These are phyloP conservation scores for Synanthedon vespiformis DNA, from an alignment of 2,888 invertebrate species.

Conservation along the genomic window DNA sequence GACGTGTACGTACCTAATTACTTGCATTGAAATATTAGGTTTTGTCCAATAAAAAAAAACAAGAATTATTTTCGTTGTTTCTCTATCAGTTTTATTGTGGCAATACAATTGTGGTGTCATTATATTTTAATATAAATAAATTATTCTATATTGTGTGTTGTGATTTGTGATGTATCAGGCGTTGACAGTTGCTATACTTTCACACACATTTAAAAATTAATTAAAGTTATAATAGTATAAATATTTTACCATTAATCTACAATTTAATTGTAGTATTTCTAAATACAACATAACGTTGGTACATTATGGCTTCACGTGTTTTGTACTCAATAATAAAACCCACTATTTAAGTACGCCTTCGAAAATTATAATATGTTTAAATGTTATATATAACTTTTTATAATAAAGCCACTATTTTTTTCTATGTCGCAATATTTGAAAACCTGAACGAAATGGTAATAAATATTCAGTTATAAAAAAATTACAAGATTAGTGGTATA, in stretches of 20 bases:
- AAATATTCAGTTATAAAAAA: not conserved
- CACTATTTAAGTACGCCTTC: not conserved
- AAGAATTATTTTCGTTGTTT: no score
- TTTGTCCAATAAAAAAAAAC: no score
- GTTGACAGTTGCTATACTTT: not conserved
- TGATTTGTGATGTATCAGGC: no score
- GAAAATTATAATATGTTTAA: not conserved
- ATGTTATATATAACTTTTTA: no score
- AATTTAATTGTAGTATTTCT: slow-evolving; percentile 55
- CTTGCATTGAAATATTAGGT: no score
- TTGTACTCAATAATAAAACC: slow-evolving; percentile 50
- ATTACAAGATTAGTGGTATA: not conserved
- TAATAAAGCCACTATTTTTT: no score
- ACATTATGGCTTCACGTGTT: slow-evolving; percentile 44
- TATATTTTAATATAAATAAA: no score
- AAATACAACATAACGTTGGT: slow-evolving; percentile 19
- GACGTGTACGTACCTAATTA: no score
- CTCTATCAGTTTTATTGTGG: no score
- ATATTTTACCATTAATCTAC: slow-evolving; percentile 42
- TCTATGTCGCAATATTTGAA: not conserved
- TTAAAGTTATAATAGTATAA: slow-evolving; percentile 37
- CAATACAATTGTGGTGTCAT: no score
- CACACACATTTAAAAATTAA: slow-evolving; percentile 28
- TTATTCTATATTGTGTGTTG: no score
- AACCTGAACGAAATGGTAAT: not conserved